Percentiles rank a stretch among this genome's conserved stretches.
phyloP scores from a whole-genome alignment of 2,888 invertebrate species.

The Helicoverpa assulta region DNA sequence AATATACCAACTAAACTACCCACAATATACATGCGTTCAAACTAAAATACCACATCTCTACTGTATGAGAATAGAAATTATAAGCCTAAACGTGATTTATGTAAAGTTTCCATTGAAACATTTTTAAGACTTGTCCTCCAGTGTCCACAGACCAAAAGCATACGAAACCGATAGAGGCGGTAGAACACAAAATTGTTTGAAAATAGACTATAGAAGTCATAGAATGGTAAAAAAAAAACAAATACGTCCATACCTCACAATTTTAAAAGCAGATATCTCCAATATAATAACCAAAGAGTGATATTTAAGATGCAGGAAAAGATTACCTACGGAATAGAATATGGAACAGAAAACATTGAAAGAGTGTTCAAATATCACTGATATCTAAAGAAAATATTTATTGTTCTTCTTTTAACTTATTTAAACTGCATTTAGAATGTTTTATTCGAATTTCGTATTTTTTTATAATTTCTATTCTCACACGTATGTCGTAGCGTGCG shows the following conservation, averaged over 20 bases:
- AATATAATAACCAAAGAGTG: too few species aligned
- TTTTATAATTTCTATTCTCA: slow-evolving; percentile 73
- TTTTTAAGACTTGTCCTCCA: background rate
- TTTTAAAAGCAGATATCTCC: too few species aligned
- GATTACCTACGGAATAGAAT: too few species aligned
- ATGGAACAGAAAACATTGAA: too few species aligned
- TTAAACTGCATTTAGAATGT: too few species aligned
- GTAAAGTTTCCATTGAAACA: slow-evolving; percentile 3
- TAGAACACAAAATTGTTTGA: background rate
- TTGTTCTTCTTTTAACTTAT: too few species aligned
- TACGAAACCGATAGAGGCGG: slow-evolving; percentile 1
- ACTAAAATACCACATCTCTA: slow-evolving; percentile 47
- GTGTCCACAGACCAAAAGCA: background rate
- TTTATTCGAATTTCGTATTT: too few species aligned
- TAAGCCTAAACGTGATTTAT: background rate
- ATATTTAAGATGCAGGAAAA: too few species aligned
- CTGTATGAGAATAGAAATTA: slow-evolving; percentile 66
- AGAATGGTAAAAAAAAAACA: too few species aligned
- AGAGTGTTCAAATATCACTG: too few species aligned
- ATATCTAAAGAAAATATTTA: too few species aligned
- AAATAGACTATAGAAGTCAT: background rate
- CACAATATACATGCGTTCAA: slow-evolving; percentile 49
- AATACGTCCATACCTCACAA: too few species aligned
- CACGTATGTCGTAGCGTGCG: slow-evolving; percentile 75
- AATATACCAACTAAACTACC: slow-evolving; percentile 15